phyloP scores from a whole-genome alignment of 2,888 invertebrate genomes.

The Meteorus cinctellus region DNA sequence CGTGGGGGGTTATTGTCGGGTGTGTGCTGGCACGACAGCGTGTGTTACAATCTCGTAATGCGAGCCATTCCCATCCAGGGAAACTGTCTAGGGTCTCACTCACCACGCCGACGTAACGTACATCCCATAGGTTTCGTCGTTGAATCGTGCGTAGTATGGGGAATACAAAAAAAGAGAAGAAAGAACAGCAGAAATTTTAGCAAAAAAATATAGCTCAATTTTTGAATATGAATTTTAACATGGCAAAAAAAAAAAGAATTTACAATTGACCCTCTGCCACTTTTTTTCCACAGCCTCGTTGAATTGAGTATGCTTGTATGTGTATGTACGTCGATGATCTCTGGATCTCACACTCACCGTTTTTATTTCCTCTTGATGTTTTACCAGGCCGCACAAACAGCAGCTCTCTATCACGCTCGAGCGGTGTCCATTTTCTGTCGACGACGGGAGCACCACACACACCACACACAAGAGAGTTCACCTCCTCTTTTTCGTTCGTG shows the following conservation, averaged over 20 bases:
- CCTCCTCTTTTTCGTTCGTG: constrained; percentile 48
- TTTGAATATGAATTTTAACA: neutral
- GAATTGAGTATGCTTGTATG: neutral
- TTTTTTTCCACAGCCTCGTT: no score
- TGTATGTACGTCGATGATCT: neutral
- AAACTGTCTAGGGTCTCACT: constrained; percentile 43
- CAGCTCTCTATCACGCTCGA: constrained; percentile 56
- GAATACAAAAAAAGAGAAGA: constrained; percentile 4
- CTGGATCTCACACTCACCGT: constrained; percentile 3
- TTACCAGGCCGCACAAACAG: constrained; percentile 29
- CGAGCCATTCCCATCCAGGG: constrained; percentile 60
- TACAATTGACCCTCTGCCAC: no score
- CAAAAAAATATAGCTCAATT: neutral
- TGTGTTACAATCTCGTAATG: constrained; percentile 58
- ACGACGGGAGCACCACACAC: constrained; percentile 54
- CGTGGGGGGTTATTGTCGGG: constrained; percentile 51
- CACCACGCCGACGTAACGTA: constrained; percentile 46
- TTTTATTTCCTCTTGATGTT: constrained; percentile 25
- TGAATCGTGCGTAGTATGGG: constrained; percentile 30
- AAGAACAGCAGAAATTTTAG: neutral
- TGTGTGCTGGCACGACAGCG: constrained; percentile 59
- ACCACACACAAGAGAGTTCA: constrained; percentile 45
- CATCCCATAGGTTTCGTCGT: neutral
- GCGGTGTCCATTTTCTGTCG: constrained; percentile 68
- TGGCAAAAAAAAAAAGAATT: no score